Percentiles rank a stretch among this genome's conserved stretches.
Evolutionary conservation across 2,797 vertebrate genomes (phyloP).

Genomic region (Parotocinclus haroldoi): DNA sequence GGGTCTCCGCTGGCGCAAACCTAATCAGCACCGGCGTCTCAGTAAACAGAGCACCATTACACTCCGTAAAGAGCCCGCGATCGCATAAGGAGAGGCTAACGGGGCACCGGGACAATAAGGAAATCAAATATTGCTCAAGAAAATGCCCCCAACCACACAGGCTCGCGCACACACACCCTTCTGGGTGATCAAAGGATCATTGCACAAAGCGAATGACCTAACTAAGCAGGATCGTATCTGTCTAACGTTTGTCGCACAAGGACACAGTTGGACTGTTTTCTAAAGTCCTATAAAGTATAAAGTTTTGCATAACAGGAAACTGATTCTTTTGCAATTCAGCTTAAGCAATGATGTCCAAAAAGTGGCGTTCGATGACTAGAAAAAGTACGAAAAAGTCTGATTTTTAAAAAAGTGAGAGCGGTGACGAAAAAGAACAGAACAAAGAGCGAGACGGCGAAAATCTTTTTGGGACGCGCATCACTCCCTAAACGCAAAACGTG

Average conservation of each 20-base stretch:
- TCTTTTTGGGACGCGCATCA: too few species aligned
- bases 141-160: not conserved
- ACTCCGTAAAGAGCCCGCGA: slow-evolving; percentile 2
- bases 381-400: too few species aligned
- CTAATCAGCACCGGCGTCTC: slow-evolving; percentile 64
- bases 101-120: slow-evolving; percentile 19
- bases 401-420: too few species aligned
- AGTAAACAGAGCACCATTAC: slow-evolving; percentile 41
- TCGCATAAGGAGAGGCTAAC: not conserved
- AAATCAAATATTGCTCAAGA: slow-evolving; percentile 33
- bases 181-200: slow-evolving; percentile 9
- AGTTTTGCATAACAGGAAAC: slow-evolving; percentile 72
- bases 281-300: slow-evolving; percentile 39
- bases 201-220: slow-evolving; percentile 4
- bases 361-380: too few species aligned
- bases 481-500: too few species aligned
- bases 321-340: slow-evolving; percentile 58
- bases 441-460: too few species aligned
- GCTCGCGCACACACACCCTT: slow-evolving; percentile 4
- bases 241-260: too few species aligned
- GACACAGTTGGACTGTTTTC: too few species aligned
- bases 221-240: too few species aligned
- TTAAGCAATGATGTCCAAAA: too few species aligned
- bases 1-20: slow-evolving; percentile 55
- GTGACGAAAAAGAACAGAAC: too few species aligned